Conservation (phyloP, 2,113 vertebrate species). For the Aptenodytes patagonicus region DNA sequence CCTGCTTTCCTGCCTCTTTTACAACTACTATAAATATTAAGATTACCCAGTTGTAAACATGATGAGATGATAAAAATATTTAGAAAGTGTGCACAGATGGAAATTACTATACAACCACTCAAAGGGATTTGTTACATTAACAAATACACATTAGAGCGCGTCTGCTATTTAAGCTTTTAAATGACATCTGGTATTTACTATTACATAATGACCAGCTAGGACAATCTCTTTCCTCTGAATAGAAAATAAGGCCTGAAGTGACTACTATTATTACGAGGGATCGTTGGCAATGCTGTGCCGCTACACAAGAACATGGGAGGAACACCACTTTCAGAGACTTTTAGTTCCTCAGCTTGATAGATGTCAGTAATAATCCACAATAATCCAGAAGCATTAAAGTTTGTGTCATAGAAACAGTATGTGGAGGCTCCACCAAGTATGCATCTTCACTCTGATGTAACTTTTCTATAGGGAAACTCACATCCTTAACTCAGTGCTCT, state of each 20-base stretch:
- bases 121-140: conserved; percentile 41
- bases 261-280: background rate
- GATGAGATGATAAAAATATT: conserved; percentile 52
- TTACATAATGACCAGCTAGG: background rate
- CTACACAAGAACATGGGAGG: background rate
- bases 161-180: conserved; percentile 41
- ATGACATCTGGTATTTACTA: conserved; percentile 14
- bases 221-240: background rate
- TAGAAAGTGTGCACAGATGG: conserved; percentile 53
- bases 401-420: background rate
- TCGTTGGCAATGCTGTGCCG: background rate
- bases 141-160: background rate
- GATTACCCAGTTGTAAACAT: conserved; percentile 57
- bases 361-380: background rate
- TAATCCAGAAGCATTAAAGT: background rate
- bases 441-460: background rate
- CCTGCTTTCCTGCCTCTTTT: conserved; percentile 38
- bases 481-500: background rate
- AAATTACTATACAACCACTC: background rate
- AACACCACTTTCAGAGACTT: background rate
- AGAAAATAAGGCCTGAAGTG: background rate
- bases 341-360: background rate
- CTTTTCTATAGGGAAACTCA: background rate
- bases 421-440: background rate
- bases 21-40: conserved; percentile 58